These are phyloP conservation scores for Belonocnema kinseyi DNA, from an alignment of 1,140 invertebrate species.

Conservation along the genomic window DNA sequence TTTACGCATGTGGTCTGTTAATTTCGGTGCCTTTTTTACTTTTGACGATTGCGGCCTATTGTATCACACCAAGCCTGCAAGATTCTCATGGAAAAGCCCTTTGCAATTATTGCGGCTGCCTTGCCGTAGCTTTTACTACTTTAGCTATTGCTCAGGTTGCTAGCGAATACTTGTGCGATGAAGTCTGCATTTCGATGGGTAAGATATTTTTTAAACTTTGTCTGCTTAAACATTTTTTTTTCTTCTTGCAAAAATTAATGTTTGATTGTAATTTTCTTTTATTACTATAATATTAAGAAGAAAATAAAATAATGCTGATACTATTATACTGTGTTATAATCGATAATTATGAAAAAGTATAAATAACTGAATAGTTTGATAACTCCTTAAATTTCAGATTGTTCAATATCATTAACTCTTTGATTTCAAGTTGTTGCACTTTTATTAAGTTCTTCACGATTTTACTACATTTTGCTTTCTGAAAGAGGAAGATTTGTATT, in stretches of 20 bases:
- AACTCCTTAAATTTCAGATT: too few relatives aligned
- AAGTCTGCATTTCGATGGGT: conserved; percentile 71
- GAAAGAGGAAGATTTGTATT: too few relatives aligned
- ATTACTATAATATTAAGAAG: neutral
- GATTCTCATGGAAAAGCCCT: conserved; percentile 74
- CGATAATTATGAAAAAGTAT: too few relatives aligned
- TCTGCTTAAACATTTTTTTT: neutral
- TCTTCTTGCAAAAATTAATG: too few relatives aligned
- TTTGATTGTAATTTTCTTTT: too few relatives aligned
- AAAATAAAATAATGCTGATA: too few relatives aligned
- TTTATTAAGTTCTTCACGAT: too few relatives aligned
- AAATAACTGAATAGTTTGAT: too few relatives aligned
- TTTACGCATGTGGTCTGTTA: conserved; percentile 71
- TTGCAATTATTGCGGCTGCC: conserved; percentile 72
- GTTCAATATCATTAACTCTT: too few relatives aligned
- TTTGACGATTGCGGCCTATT: conserved; percentile 72
- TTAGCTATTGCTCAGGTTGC: conserved; percentile 72
- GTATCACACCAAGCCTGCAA: conserved; percentile 69
- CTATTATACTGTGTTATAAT: too few relatives aligned
- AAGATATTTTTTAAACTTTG: conserved; percentile 40
- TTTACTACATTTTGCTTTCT: too few relatives aligned
- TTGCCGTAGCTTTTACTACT: conserved; percentile 72
- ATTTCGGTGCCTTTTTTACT: conserved; percentile 76
- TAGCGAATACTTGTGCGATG: conserved; percentile 56
- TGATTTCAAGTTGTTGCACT: too few relatives aligned